Evolutionary conservation across 2,797 vertebrate genomes (phyloP), one percentile per base, ranked within the genome.

Genomic region (Manis pentadactyla): DNA sequence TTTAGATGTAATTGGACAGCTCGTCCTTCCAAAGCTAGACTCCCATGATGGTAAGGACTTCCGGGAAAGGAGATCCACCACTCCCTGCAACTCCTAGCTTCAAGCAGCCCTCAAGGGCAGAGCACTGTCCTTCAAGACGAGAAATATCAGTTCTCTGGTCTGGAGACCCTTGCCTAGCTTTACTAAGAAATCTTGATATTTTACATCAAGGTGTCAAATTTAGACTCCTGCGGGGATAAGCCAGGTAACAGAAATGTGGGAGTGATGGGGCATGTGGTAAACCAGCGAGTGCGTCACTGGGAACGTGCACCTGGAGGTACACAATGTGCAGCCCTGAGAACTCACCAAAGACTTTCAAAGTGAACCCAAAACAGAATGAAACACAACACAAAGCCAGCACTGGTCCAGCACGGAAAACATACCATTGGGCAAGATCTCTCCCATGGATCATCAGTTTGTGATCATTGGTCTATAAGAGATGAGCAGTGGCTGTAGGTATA

Each of bases 11-110:
- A 6, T 81, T 88, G 29, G 49, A 64, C 74, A 92, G 34, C 25
- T 89, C 68, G 25, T 91, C 63, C 42, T 95, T 63, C 73, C n/a
- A 85, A 93, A 87, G 13, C 55, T 27, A 92, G 29, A 63, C 31
- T 39, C 23, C 69, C 25, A 37, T 34, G 71, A 69, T 14, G 49
- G 51, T 87, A 77, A 85, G 11, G 53, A 10, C 27, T 66, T 87
- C 39, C 11, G 63, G 63, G 25, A 53, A 78, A 93, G 87, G 57
- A 31, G 79, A 66, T 42, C 27, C 59, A 46, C 37, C 66, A 66
- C 1, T 11, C 82, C 25, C 27, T 78, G 17, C 11, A 87, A 79
- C 14, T 61, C n/a, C 0, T 68, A 63, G 25, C n/a, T 92, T 75
- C 73, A 84, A 64, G 79, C 18, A 49, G 17, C 23, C 9, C 29